Base-by-base conservation (phyloP, 2,797 vertebrate species). In the Dipus sagitta region DNA sequence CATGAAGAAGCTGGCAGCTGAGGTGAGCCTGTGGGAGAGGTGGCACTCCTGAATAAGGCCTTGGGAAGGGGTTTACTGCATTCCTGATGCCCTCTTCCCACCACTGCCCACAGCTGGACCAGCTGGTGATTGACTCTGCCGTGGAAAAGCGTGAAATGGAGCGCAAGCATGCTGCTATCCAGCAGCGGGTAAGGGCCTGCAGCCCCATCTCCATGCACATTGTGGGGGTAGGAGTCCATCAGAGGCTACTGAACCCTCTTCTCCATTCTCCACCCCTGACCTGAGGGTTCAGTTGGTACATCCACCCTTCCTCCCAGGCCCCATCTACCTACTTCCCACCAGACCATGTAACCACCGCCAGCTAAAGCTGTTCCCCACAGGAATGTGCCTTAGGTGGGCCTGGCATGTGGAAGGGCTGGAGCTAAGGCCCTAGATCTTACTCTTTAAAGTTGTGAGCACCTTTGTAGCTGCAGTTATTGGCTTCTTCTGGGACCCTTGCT, bases 91-190 rank as follows among this genome's bases (percentile, higher is more conserved):
- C 34, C 24, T 71, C 54, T 58, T 17, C 17, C 17, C 26, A 1
- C n/a, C 28, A 32, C 34, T 0, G 23, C 83, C 67, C 72, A 32
- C 94, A 99, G 99, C 97, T 99, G 98, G 99, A 99, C 98, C 99
- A 99, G 98, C 98, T 99, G 98, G 99, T 99, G 98, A 99, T 99
- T 1, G 99, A 99, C 97, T 99, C 99, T 0, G 99, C 99, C 0
- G 99, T 99, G 98, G 99, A 99, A 97, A 99, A 99, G 98, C 98
- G 99, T 84, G 99, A 99, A 94, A 99, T 99, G 99, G 99, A 99
- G 92, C 99, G 99, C 90, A 99, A 99, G 92, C 99, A 99, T 0
- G 99, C 99, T 0, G 99, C 99, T 20, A 99, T 99, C 91, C 99
- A 99, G 97, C 99, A 99, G 97, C 98, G 99, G 99, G 99, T 99